Evolutionary conservation across 2,888 invertebrate genomes (phyloP).

Genomic region (Drosophila subsilvestris): DNA sequence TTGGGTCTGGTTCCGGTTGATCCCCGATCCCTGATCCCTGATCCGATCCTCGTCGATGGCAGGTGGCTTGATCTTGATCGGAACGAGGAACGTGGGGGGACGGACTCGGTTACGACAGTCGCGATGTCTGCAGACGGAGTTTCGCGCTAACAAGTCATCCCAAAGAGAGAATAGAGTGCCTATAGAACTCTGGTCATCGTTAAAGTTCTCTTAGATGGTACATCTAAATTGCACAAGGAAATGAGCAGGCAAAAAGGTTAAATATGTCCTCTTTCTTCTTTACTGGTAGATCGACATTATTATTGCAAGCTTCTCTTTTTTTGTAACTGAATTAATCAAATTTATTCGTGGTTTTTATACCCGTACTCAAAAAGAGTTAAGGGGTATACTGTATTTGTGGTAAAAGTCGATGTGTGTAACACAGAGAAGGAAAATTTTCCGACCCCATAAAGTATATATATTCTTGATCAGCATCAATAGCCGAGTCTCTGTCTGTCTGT

Average conservation of each 20-base stretch:
- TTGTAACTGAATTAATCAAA: constrained; percentile 30
- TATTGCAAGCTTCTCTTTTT: not conserved
- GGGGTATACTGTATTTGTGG: too few relatives aligned
- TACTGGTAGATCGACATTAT: not conserved
- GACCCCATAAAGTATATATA: too few relatives aligned
- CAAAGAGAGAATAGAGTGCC: not conserved
- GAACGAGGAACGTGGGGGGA: constrained; percentile 15
- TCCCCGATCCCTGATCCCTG: constrained; percentile 1
- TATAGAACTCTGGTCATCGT: not conserved
- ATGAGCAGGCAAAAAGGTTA: not conserved
- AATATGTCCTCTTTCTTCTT: not conserved
- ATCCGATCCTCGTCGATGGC: constrained; percentile 36
- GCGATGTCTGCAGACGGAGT: not conserved
- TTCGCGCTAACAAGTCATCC: not conserved
- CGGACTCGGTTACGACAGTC: not conserved
- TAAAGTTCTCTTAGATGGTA: not conserved
- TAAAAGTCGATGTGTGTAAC: too few relatives aligned
- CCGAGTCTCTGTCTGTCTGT: too few relatives aligned
- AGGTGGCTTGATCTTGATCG: constrained; percentile 76
- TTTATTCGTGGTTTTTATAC: constrained; percentile 11
- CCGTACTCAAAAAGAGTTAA: too few relatives aligned
- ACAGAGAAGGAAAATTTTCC: too few relatives aligned
- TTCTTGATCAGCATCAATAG: too few relatives aligned
- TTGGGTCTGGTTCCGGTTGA: constrained; percentile 63
- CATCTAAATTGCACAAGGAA: not conserved